A percentile compares a stretch with the other conserved stretches of the same genome.
These are phyloP conservation scores for Temnothorax rugatulus DNA, from an alignment of 2,888 invertebrate species.

Conservation along the genomic window DNA sequence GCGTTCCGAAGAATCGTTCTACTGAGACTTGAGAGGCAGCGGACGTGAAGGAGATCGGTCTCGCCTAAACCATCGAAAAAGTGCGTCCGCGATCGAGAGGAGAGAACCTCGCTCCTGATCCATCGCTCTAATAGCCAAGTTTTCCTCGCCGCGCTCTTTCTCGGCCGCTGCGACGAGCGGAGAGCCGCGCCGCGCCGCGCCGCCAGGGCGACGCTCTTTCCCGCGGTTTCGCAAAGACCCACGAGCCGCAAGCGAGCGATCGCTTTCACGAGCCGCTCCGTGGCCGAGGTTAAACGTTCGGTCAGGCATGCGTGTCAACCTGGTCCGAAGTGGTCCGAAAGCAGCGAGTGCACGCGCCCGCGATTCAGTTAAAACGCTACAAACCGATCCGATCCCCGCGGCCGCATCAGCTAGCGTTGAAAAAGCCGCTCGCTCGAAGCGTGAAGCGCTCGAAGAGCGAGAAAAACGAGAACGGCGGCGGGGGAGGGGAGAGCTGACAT, in stretches of 20 bases:
- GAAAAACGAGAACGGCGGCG: slow-evolving; percentile 39
- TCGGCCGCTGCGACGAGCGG: slow-evolving; percentile 15
- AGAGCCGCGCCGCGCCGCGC: neutral
- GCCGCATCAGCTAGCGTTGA: slow-evolving; percentile 61
- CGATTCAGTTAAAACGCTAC: slow-evolving; percentile 38
- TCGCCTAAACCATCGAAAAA: slow-evolving; percentile 25
- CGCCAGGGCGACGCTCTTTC: slow-evolving; percentile 61
- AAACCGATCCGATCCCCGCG: slow-evolving; percentile 50
- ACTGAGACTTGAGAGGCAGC: neutral
- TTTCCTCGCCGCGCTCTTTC: slow-evolving; percentile 51
- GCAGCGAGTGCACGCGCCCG: slow-evolving; percentile 29
- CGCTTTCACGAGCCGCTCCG: slow-evolving; percentile 80
- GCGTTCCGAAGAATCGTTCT: slow-evolving; percentile 21
- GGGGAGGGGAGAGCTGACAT: slow-evolving; percentile 78
- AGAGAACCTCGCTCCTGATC: slow-evolving; percentile 58
- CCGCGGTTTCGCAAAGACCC: slow-evolving; percentile 78
- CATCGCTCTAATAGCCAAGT: slow-evolving; percentile 43
- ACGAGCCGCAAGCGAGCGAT: slow-evolving; percentile 63
- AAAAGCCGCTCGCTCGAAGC: slow-evolving; percentile 37
- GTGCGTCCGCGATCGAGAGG: slow-evolving; percentile 26
- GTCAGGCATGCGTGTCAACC: slow-evolving; percentile 82
- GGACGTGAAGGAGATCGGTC: slow-evolving; percentile 12
- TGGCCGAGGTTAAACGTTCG: slow-evolving; percentile 82
- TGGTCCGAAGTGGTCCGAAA: slow-evolving; percentile 57
- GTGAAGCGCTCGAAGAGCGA: slow-evolving; percentile 40